Evolutionary conservation across 2,113 vertebrate species (phyloP).

Genomic region (Ibidorhyncha struthersii): DNA sequence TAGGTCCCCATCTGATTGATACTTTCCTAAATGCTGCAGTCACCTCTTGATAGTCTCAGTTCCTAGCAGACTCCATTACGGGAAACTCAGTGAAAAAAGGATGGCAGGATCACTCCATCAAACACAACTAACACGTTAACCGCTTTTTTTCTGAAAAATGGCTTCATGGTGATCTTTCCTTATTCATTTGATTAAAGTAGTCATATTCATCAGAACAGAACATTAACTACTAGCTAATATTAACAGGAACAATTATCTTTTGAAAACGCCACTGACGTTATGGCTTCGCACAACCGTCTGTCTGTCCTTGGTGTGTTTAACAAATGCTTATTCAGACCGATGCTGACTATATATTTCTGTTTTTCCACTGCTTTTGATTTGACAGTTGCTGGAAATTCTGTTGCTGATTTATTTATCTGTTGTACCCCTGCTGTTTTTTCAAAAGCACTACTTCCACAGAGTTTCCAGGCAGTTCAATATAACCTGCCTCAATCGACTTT

Average conservation of each 20-base stretch:
- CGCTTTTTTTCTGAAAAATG: background rate
- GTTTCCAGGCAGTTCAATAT: background rate
- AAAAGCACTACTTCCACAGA: conserved; percentile 18
- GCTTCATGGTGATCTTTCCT: background rate
- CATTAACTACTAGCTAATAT: background rate
- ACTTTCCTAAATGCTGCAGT: background rate
- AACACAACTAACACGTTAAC: background rate
- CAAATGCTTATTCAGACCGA: background rate
- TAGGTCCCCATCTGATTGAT: background rate
- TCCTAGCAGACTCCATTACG: background rate
- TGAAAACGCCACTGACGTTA: background rate
- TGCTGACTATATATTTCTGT: background rate
- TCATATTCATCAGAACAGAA: background rate
- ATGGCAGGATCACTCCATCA: background rate
- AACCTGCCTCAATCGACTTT: conserved; percentile 40
- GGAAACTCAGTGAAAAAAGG: background rate
- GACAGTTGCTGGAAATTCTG: conserved; percentile 37
- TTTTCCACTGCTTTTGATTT: conserved; percentile 12
- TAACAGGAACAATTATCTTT: background rate
- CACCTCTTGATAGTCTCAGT: background rate
- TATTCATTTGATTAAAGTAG: background rate
- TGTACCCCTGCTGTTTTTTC: conserved; percentile 23
- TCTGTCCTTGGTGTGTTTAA: conserved; percentile 16
- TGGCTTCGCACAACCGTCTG: background rate
- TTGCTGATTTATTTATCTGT: conserved; percentile 34